Evolutionary conservation across 2,797 vertebrate species (phyloP), one percentile per base, ranked within the genome.

Genomic region (Chelonia mydas): DNA sequence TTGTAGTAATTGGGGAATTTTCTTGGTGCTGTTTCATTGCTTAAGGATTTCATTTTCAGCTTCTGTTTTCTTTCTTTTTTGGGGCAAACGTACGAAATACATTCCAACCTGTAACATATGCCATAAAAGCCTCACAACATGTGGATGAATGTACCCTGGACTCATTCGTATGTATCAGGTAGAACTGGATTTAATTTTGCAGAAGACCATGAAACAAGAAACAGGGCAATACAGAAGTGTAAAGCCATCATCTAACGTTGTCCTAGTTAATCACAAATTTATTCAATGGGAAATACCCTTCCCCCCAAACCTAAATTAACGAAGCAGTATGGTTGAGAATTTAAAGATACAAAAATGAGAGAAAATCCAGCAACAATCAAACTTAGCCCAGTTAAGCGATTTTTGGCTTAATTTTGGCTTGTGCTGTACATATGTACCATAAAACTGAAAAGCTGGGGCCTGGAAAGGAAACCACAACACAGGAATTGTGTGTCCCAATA

Each of bases 211-310:
- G 28, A 0, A 1, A 81, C 80, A 91, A 95, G 76, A 90, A 83
- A 74, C 74, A 78, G 59, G 87, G 49, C 0, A 0, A 91, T 79
- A 81, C 68, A 2, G 5, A 90, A 93, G 7, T 87, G 81, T 95
- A 95, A 90, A 93, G n/a, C 77, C 94, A 84, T 92, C 89, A 95
- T 95, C 80, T 93, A 90, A 91, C 80, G 77, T 78, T 93, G 82
- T 95, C 95, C 80, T 93, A 84, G 77, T 86, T 90, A 95, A 81
- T n/a, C 86, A 92, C 31, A 95, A 91, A 82, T 49, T 87, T 87
- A 82, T 93, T 90, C 89, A 92, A 91, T 82, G 57, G 81, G 90
- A 82, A 93, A 21, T 82, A 93, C 81, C n/a, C 41, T 27, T 96
- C 94, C 23, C 28, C 28, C 28, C 57, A 27, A 31, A 59, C 28